Evolutionary conservation across 2,113 vertebrate species (phyloP), one percentile per base, ranked within the genome.

Genomic region (Callopanchax toddi): DNA sequence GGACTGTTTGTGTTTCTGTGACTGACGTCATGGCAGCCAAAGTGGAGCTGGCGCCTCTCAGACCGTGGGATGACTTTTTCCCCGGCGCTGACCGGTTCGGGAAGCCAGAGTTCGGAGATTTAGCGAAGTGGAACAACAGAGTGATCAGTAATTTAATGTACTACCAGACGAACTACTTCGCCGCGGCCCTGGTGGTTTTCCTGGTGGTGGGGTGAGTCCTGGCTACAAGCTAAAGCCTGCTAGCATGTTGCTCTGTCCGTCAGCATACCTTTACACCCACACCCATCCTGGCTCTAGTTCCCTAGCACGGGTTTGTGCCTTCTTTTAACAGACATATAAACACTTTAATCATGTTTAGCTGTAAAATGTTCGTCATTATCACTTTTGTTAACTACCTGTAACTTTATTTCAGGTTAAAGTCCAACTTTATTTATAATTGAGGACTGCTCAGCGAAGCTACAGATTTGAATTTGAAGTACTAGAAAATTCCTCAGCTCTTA

Each of bases 121-220:
- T 97, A 45, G 88, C 92, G 2, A 97, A 94, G 85, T 98, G 97
- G 97, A 98, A 98, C 92, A 97, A 96, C 89, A 83, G 95, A 20
- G 94, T 98, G n/a, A 94, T 98, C 84, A 97, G 91, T 89, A 99
- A 98, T 74, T 77, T 98, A 76, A 89, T 98, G 50, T 98, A 97
- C 76, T 98, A 96, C 83, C 96, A 98, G 92, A 98, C 95, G 36
- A 98, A 98, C 82, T 98, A 99, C 67, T 92, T 98, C 63, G 90
- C 90, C 34, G 87, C 91, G 84, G 93, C 87, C 1, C 72, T 94
- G 59, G 89, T 90, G 56, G 92, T 97, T 52, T 89, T 98, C 67
- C 78, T 96, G 40, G 87, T 97, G 5, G 96, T 98, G 10, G 97
- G 97, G 97, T 99, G 64, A 93, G 97, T 93, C 26, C 22, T 55